phyloP scores from a whole-genome alignment of 2,888 invertebrate species.

The Nasonovia ribisnigri region DNA sequence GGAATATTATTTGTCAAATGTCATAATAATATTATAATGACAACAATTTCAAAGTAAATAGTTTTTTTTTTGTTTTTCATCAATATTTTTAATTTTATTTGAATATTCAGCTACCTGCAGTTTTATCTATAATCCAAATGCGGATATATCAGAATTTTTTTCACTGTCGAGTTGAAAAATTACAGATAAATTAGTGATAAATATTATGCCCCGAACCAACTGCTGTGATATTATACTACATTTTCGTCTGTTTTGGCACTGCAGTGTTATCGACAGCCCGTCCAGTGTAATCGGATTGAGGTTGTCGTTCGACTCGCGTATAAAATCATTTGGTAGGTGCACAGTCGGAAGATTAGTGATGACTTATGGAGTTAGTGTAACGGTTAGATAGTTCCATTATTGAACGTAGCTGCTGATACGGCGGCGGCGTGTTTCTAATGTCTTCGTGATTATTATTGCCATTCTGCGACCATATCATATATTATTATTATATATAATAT shows the following conservation, averaged over 20 bases:
- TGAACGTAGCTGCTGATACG: not conserved
- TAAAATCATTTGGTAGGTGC: not conserved
- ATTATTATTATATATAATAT: not conserved
- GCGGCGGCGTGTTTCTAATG: constrained; percentile 45
- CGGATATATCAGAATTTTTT: too few species aligned
- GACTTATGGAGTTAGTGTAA: not conserved
- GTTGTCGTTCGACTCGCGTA: not conserved
- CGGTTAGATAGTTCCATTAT: not conserved
- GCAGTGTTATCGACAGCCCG: not conserved
- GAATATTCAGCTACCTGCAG: not conserved
- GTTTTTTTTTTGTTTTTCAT: not conserved
- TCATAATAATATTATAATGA: not conserved
- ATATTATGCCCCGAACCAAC: not conserved
- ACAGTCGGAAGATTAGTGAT: not conserved
- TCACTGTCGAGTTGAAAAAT: not conserved
- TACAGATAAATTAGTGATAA: not conserved
- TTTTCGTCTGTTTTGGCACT: not conserved
- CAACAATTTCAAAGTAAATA: not conserved
- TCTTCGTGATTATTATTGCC: constrained; percentile 30
- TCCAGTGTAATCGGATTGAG: not conserved
- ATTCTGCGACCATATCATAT: not conserved
- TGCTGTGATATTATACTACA: not conserved
- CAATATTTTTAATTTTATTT: not conserved
- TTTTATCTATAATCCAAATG: too few species aligned
- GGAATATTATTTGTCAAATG: not conserved